Evolutionary conservation across 2,888 invertebrate species (phyloP).

Genomic region (Xanthostigma xanthostigma): DNA sequence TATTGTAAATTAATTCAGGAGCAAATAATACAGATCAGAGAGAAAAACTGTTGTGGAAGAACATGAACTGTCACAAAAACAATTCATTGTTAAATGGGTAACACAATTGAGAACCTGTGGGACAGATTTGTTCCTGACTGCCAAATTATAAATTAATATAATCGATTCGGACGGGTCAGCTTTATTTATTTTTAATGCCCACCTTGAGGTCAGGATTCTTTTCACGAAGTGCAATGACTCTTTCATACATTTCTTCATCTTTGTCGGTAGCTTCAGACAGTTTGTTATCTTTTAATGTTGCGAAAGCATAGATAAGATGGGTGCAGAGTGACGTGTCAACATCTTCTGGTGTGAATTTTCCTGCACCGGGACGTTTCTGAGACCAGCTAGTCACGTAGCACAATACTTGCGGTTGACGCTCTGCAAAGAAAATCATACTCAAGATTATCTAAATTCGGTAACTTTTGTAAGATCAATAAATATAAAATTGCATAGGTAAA

Average conservation of each 20-base stretch:
- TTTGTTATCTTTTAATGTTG: slow-evolving; percentile 73
- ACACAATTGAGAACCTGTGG: too few relatives aligned
- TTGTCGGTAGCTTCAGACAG: slow-evolving; percentile 66
- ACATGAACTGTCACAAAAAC: too few relatives aligned
- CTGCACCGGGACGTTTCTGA: slow-evolving; percentile 74
- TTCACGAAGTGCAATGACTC: slow-evolving; percentile 70
- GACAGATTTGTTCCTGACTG: too few relatives aligned
- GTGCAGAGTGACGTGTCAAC: slow-evolving; percentile 83
- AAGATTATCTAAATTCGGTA: too few relatives aligned
- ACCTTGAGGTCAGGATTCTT: slow-evolving; percentile 80
- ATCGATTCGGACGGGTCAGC: not conserved
- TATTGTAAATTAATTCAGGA: too few relatives aligned
- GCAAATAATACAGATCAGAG: too few relatives aligned
- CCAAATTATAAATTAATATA: too few relatives aligned
- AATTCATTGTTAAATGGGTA: too few relatives aligned
- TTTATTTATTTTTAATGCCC: slow-evolving; percentile 9
- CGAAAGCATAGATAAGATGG: slow-evolving; percentile 90
- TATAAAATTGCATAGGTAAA: too few relatives aligned
- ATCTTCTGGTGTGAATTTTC: slow-evolving; percentile 79
- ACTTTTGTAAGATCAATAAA: too few relatives aligned
- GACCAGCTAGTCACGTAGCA: slow-evolving; percentile 98
- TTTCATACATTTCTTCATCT: slow-evolving; percentile 73
- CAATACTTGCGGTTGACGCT: slow-evolving; percentile 71
- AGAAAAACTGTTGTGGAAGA: too few relatives aligned
- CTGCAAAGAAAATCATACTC: slow-evolving; percentile 30